A percentile compares a stretch with the other conserved stretches of the same genome.
phyloP scores from a whole-genome alignment of 2,113 vertebrate genomes.

The Morone saxatilis region DNA sequence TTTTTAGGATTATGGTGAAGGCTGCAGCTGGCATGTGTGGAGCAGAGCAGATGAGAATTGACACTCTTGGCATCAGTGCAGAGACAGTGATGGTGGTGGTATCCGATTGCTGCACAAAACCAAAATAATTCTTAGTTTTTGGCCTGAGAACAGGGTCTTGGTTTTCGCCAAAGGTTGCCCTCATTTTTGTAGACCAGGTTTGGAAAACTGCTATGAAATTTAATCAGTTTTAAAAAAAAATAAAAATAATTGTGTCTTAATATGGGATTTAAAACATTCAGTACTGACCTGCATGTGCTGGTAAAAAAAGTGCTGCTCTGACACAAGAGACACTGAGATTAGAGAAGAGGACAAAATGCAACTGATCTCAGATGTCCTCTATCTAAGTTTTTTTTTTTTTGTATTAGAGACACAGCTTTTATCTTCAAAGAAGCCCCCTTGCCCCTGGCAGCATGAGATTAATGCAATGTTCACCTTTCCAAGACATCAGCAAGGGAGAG shows the following conservation, averaged over 20 bases:
- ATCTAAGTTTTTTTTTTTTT: not conserved
- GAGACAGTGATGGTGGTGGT: not conserved
- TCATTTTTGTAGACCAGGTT: not conserved
- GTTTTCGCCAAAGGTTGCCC: not conserved
- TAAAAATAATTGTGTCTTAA: not conserved
- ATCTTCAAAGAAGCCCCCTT: constrained; percentile 30
- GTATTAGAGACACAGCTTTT: constrained; percentile 1
- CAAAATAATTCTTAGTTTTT: constrained; percentile 2
- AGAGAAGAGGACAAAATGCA: not conserved
- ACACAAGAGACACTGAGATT: not conserved
- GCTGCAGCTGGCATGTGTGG: constrained; percentile 51
- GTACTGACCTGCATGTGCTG: not conserved
- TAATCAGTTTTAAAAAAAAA: not conserved
- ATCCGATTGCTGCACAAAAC: not conserved
- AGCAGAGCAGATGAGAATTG: constrained; percentile 11
- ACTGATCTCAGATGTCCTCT: not conserved
- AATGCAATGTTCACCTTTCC: not conserved
- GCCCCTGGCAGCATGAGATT: not conserved
- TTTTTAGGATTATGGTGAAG: constrained; percentile 42
- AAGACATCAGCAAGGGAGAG: not conserved
- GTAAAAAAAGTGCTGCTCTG: not conserved
- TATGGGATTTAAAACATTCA: not conserved
- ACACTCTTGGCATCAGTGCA: not conserved
- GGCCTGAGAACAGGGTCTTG: not conserved
- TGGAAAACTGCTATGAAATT: not conserved